Conservation (phyloP, 2,797 vertebrate species). For the Leptoclinus maculatus region DNA sequence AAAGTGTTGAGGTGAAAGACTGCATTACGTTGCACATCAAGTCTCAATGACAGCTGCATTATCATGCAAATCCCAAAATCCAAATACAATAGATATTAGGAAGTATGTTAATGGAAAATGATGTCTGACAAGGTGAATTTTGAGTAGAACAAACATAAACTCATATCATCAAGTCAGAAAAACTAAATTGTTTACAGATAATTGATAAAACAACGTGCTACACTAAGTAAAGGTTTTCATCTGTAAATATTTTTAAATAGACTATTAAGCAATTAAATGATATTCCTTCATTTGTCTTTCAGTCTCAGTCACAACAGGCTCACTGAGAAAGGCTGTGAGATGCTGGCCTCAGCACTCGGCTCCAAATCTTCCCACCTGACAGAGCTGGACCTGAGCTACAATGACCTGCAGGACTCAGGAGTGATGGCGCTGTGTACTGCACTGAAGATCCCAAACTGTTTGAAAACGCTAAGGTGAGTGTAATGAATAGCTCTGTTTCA, state of each 20-base stretch:
- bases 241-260: not conserved
- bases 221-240: not conserved
- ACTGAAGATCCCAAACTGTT: constrained; percentile 30
- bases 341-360: constrained; percentile 22
- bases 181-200: not conserved
- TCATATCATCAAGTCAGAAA: not conserved
- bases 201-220: not conserved
- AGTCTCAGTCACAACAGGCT: constrained; percentile 51
- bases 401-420: constrained; percentile 39
- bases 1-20: constrained; percentile 35
- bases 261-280: not conserved
- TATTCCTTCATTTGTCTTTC: not conserved
- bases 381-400: constrained; percentile 53
- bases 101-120: not conserved
- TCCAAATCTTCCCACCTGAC: constrained; percentile 34
- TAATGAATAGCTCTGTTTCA: not conserved
- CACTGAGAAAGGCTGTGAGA: constrained; percentile 38
- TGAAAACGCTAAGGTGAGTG: constrained; percentile 44
- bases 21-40: not conserved
- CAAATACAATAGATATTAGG: not conserved
- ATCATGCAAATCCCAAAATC: not conserved
- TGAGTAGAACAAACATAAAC: not conserved
- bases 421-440: constrained; percentile 21
- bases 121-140: too few relatives aligned
- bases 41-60: not conserved